Base-by-base conservation (phyloP, 2,888 invertebrate species). In the Drosophila pegasa region DNA sequence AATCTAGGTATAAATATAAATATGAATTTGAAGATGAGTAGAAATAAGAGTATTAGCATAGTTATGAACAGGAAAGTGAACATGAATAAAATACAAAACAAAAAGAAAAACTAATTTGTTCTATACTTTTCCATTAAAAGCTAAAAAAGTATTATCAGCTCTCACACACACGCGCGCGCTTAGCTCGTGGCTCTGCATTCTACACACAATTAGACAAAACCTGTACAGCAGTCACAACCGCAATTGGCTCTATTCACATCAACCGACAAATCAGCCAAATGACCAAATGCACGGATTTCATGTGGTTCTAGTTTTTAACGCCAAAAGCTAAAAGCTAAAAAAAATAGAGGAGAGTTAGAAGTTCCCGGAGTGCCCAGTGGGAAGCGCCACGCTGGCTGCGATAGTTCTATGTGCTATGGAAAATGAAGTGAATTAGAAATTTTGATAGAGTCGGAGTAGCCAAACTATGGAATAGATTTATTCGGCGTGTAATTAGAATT, bases 211-310 rank as follows among this genome's bases (percentile, higher is more conserved):
- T 40, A 22, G 25, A 27, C 7, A 27, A 33, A 25, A 25, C 18
- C 20, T 31, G 20, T 27, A 18, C n/a, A 18, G 10, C 33, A 31
- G 16, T 35, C 3, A 5, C 47, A 64, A 40, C 64, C 64, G 40
- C 65, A 64, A 41, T 55, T 16, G 54, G 9, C 33, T 54, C 38
- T 33, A 63, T 64, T 37, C 25, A 25, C 29, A 63, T 47, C 64
- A 55, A 48, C 47, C 33, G 33, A 55, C 64, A 65, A 65, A 65
- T 65, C 55, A 54, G 14, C 7, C 35, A 64, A 64, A 47, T 55
- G 55, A 29, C 45, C 64, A 65, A 63, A 29, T 43, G 29, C 51
- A 63, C 43, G 50, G 41, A 51, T 61, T 63, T 51, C 6, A 50
- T 61, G 51, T 25, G 51, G 29, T 37, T 50, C n/a, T 14, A 35